These are phyloP conservation scores for Agrypnia vestita DNA, from an alignment of 1,140 invertebrate genomes.

Conservation along the genomic window DNA sequence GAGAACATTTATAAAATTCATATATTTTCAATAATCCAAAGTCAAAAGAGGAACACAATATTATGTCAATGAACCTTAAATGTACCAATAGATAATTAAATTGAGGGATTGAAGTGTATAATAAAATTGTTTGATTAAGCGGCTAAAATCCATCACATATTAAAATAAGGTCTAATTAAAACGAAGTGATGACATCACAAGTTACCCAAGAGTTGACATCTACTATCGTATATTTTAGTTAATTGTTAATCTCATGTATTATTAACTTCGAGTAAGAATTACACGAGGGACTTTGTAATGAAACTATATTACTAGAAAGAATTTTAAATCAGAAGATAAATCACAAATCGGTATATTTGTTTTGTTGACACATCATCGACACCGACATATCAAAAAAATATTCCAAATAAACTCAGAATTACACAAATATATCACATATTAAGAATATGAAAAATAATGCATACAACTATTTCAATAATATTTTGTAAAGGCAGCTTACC, in stretches of 20 bases:
- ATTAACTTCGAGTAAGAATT: not conserved
- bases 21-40: too few relatives aligned
- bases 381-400: constrained; percentile 24
- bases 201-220: not conserved
- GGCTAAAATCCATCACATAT: not conserved
- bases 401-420: not conserved
- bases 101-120: not conserved
- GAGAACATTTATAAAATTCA: too few relatives aligned
- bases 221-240: not conserved
- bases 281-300: not conserved
- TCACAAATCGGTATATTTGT: constrained; percentile 36
- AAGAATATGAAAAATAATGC: not conserved
- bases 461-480: not conserved
- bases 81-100: not conserved
- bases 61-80: constrained; percentile 20
- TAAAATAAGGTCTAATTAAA: constrained; percentile 3
- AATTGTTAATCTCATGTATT: not conserved
- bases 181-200: constrained; percentile 48
- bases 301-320: not conserved
- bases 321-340: not conserved
- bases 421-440: not conserved
- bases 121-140: not conserved
- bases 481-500: not conserved
- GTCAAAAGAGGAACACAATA: not conserved
- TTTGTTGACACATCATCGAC: constrained; percentile 53